Evolutionary conservation across 2,888 invertebrate genomes (phyloP), one percentile per base, ranked within the genome.

Genomic region (Dorcus parallelipipedus): DNA sequence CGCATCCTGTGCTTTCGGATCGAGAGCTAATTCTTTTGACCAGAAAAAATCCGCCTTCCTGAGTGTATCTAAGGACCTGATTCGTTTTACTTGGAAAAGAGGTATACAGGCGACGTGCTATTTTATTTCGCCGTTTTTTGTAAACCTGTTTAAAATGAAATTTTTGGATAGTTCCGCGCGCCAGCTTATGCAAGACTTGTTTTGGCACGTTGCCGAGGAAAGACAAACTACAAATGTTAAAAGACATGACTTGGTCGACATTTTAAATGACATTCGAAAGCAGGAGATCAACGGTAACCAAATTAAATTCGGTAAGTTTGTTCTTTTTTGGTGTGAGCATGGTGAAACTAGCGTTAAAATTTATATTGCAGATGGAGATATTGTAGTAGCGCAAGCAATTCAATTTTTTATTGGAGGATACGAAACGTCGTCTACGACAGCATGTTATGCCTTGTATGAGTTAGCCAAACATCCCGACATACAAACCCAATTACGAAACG

Each of bases 201-300:
- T 61, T 39, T 54, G 55, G 52, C 38, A 50, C 1, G 57, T 57
- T 10, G 52, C 60, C 6, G 48, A 59, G 2, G 40, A 45, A 8
- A 52, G 62, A n/a, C 54, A 67, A 39, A 45, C 53, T 8, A 58
- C 43, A 5, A 57, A 60, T 33, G 49, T 60, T 65, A 64, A 80
- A 62, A 79, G 81, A 1, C 83, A 83, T 0, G 84, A 84, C 69
- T 81, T 84, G 62, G 80, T 85, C 4, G 84, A 84, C 69, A 80
- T 83, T 77, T 80, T 84, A 78, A 80, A 83, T 77, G 76, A 82
- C 3, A 33, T 33, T 33, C 26, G 26, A 33, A 33, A 33, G 26
- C 26, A 33, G 26, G 26, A 33, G 3, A 7, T 5, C 7, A 33
- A 33, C 7, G 26, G 26, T 33, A 33, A 33, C 3, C 26, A 33